Percentiles rank a stretch among this genome's conserved stretches.
phyloP scores from a whole-genome alignment of 2,888 invertebrate genomes.

The Rhingia rostrata region DNA sequence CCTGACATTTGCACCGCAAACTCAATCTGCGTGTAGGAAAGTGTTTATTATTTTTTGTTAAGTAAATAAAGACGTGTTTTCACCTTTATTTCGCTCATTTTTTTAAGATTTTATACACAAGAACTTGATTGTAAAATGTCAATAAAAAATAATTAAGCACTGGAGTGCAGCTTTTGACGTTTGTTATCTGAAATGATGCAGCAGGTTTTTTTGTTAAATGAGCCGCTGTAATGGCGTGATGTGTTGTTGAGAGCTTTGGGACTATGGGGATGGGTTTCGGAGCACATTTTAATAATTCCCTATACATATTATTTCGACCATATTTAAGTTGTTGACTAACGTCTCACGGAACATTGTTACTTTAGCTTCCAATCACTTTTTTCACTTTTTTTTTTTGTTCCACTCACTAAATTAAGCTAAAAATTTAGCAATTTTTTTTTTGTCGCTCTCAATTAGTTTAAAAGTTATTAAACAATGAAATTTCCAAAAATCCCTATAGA shows the following conservation, averaged over 20 bases:
- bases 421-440: too few relatives aligned
- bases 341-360: too few relatives aligned
- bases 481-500: too few relatives aligned
- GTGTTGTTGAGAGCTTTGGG: neutral
- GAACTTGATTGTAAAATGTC: neutral
- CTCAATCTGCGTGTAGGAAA: conserved; percentile 84
- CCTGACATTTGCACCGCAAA: conserved; percentile 87
- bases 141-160: neutral
- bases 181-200: conserved; percentile 51
- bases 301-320: too few relatives aligned
- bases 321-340: too few relatives aligned
- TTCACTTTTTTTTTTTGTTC: too few relatives aligned
- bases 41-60: neutral
- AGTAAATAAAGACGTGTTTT: neutral
- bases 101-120: neutral
- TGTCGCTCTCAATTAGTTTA: too few relatives aligned
- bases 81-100: conserved; percentile 67
- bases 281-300: conserved; percentile 33
- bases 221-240: conserved; percentile 48
- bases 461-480: too few relatives aligned
- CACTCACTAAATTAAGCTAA: too few relatives aligned
- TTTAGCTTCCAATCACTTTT: too few relatives aligned
- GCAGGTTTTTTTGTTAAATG: conserved; percentile 6
- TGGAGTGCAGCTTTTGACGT: conserved; percentile 20
- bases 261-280: neutral